phyloP scores from a whole-genome alignment of 2,888 invertebrate species.

The Micoletzkya japonica region DNA sequence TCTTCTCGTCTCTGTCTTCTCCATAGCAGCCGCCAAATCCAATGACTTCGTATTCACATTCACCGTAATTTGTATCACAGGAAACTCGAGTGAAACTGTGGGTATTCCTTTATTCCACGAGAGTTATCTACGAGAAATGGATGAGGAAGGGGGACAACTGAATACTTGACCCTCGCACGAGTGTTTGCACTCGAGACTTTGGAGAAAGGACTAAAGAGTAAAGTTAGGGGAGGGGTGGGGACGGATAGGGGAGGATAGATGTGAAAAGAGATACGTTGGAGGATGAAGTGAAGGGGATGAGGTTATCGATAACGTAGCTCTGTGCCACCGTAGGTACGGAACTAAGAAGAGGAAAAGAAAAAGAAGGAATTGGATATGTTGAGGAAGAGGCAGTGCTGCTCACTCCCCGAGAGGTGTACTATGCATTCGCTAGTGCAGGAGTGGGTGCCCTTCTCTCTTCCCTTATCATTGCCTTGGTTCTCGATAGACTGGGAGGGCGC shows the following conservation, averaged over 20 bases:
- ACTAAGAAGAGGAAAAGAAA: no score
- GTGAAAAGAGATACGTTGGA: no score
- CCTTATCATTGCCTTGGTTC: slow-evolving; percentile 26
- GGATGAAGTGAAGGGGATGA: no score
- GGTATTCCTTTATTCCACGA: not conserved
- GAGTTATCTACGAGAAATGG: not conserved
- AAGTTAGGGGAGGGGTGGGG: no score
- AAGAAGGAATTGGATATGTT: no score
- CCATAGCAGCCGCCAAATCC: slow-evolving; percentile 41
- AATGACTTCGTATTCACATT: slow-evolving; percentile 50
- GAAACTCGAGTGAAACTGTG: slow-evolving; percentile 34
- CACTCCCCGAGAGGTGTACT: slow-evolving; percentile 28
- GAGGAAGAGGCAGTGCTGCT: slow-evolving; percentile 29
- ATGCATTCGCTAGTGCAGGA: slow-evolving; percentile 33
- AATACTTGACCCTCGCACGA: no score
- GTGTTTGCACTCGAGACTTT: no score
- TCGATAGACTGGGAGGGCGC: slow-evolving; percentile 32
- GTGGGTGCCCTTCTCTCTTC: slow-evolving; percentile 30
- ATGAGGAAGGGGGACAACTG: no score
- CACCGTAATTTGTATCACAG: slow-evolving; percentile 49
- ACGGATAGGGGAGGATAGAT: no score
- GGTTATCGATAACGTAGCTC: no score
- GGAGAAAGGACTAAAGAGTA: no score
- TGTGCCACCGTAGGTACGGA: no score
- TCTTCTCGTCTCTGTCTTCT: slow-evolving; percentile 38